Conservation (phyloP, 2,113 vertebrate genomes). For the Cnemophilus loriae region DNA sequence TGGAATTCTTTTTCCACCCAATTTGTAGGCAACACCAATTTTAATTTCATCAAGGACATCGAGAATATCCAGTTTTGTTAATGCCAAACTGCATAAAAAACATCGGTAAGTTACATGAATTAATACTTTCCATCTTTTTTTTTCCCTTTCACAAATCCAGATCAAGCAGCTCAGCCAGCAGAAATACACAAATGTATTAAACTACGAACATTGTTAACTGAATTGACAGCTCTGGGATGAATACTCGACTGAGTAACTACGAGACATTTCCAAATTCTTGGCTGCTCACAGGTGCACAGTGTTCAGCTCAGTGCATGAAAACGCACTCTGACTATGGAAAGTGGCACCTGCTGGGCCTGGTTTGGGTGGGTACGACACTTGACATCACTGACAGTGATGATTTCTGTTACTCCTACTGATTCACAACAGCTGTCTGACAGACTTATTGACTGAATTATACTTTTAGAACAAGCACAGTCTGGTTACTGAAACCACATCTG, state of each 20-base stretch:
- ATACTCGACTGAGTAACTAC: not conserved
- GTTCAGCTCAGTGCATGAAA: not conserved
- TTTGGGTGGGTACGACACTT: not conserved
- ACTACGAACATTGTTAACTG: not conserved
- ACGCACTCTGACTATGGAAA: not conserved
- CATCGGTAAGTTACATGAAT: not conserved
- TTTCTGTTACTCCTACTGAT: not conserved
- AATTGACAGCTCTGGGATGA: not conserved
- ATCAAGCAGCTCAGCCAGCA: not conserved
- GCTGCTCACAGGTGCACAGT: not conserved
- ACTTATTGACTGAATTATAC: not conserved
- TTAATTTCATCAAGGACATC: constrained; percentile 93
- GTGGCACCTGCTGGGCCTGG: not conserved
- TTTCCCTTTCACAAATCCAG: not conserved
- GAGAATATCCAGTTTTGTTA: constrained; percentile 97
- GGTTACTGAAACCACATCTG: not conserved
- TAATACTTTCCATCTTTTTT: not conserved
- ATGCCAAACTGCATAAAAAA: constrained; percentile 81
- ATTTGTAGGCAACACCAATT: constrained; percentile 90
- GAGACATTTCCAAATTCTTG: not conserved
- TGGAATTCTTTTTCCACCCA: constrained; percentile 92
- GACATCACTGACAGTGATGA: not conserved
- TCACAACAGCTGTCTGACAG: not conserved
- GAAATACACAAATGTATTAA: not conserved
- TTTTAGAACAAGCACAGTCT: not conserved